These are phyloP conservation scores for Anastatus disparis DNA, from an alignment of 1,140 invertebrate species.

Conservation along the genomic window DNA sequence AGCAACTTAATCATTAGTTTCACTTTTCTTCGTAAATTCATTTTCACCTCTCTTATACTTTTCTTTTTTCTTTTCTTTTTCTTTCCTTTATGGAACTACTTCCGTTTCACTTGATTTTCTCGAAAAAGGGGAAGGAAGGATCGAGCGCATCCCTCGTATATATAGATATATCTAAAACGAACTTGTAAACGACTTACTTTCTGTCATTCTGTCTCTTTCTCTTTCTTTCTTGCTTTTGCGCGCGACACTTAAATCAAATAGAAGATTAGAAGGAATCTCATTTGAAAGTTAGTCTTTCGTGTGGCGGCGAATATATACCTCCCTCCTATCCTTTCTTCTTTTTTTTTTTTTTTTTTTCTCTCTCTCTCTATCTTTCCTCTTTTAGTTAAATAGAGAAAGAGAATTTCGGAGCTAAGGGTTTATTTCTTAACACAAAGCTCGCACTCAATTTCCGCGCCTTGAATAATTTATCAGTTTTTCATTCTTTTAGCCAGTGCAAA, in stretches of 20 bases:
- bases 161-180: slow-evolving; percentile 14
- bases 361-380: too few relatives aligned
- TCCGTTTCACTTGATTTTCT: not conserved
- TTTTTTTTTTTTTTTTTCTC: too few relatives aligned
- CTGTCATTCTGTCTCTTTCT: not conserved
- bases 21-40: too few relatives aligned
- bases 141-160: too few relatives aligned
- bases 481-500: slow-evolving; percentile 22
- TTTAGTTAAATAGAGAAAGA: too few relatives aligned
- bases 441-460: slow-evolving; percentile 33
- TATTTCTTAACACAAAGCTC: slow-evolving; percentile 33
- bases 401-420: too few relatives aligned
- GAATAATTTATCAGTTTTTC: slow-evolving; percentile 42
- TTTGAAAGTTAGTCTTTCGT: slow-evolving; percentile 45
- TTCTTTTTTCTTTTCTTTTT: not conserved
- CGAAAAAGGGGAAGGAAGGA: too few relatives aligned
- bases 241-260: slow-evolving; percentile 48
- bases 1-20: too few relatives aligned
- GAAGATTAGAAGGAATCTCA: slow-evolving; percentile 53
- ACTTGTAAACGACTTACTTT: slow-evolving; percentile 48
- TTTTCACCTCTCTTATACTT: not conserved
- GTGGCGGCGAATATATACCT: not conserved
- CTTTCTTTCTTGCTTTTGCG: not conserved
- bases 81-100: too few relatives aligned
- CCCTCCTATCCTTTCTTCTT: too few relatives aligned